phyloP scores from a whole-genome alignment of 2,113 vertebrate species.

The Strix uralensis region DNA sequence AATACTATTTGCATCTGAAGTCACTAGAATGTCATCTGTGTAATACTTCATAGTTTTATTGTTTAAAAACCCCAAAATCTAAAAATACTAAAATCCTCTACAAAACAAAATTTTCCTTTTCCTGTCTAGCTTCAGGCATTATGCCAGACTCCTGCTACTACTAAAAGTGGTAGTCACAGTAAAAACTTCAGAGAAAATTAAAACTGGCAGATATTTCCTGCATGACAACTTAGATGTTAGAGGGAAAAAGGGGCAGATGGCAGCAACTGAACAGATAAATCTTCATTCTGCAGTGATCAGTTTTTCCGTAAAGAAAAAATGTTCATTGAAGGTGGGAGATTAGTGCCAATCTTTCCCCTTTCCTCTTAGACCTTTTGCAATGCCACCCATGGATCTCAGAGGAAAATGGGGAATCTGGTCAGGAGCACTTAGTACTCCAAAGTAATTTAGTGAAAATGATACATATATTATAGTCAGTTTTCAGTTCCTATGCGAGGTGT shows the following conservation, averaged over 20 bases:
- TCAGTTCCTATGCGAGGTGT: background rate
- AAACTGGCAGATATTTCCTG: background rate
- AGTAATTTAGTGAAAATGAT: background rate
- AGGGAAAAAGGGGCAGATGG: background rate
- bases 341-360: background rate
- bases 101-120: background rate
- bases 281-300: background rate
- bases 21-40: background rate
- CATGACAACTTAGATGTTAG: background rate
- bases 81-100: background rate
- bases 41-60: background rate
- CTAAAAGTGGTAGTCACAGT: background rate
- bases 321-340: background rate
- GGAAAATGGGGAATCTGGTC: background rate
- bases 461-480: background rate
- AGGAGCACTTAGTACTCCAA: background rate
- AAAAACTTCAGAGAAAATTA: background rate
- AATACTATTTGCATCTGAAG: background rate
- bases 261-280: background rate
- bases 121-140: background rate
- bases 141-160: background rate
- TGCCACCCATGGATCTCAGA: background rate
- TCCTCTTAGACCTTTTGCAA: background rate
- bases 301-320: background rate
- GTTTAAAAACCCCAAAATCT: background rate